A percentile compares a stretch with the other conserved stretches of the same genome.
Conservation (phyloP, 2,797 vertebrate genomes). For the Pygocentrus nattereri region DNA sequence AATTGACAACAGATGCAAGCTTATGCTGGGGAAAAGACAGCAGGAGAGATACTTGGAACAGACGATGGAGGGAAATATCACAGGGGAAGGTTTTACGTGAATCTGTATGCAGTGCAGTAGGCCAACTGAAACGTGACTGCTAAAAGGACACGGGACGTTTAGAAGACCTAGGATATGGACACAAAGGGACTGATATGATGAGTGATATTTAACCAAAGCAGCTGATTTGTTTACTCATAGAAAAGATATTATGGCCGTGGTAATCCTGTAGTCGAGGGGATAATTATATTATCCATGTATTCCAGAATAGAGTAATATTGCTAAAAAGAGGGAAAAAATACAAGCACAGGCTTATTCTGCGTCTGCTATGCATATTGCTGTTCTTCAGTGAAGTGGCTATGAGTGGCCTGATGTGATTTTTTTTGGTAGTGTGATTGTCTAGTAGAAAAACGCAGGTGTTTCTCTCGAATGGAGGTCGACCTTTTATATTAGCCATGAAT, state of each 20-base stretch:
- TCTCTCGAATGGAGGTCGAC: neutral
- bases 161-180: neutral
- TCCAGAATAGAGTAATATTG: neutral
- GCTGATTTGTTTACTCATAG: neutral
- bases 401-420: neutral
- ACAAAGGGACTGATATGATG: neutral
- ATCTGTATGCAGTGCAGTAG: neutral
- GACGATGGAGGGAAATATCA: neutral
- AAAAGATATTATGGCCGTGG: neutral
- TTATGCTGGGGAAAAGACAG: neutral
- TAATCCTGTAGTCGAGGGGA: no score
- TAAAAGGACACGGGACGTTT: neutral
- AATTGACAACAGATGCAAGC: slow-evolving; percentile 1
- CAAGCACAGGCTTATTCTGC: no score
- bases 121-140: neutral
- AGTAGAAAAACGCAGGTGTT: neutral
- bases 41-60: neutral
- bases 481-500: neutral
- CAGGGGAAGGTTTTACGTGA: neutral
- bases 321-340: no score
- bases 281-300: no score
- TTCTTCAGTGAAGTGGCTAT: neutral
- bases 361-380: neutral
- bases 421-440: neutral
- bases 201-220: neutral